These are phyloP conservation scores for Paratilapia polleni DNA, from an alignment of 2,113 vertebrate genomes.

Conservation along the genomic window DNA sequence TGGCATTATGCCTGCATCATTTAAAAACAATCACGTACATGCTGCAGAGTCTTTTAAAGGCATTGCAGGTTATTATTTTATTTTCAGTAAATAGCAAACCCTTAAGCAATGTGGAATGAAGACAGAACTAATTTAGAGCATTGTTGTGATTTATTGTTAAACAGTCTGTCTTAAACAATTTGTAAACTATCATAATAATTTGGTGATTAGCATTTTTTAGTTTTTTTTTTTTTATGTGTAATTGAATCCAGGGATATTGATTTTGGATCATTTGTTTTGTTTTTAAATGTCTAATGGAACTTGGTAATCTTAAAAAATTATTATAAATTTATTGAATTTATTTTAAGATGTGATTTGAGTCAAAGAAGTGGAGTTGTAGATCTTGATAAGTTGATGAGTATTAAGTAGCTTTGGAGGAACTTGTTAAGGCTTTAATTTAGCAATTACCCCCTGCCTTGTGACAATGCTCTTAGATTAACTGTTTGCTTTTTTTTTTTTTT, in stretches of 20 bases:
- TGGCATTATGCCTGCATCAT: not conserved
- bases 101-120: slow-evolving; percentile 30
- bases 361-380: slow-evolving; percentile 2
- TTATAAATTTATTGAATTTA: not conserved
- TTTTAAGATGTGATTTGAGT: not conserved
- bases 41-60: slow-evolving; percentile 22
- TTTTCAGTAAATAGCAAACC: slow-evolving; percentile 10
- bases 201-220: not conserved
- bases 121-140: slow-evolving; percentile 8
- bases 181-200: slow-evolving; percentile 2
- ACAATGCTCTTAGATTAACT: slow-evolving; percentile 37
- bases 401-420: slow-evolving; percentile 42
- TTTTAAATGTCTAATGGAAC: not conserved
- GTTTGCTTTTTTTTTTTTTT: not conserved
- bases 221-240: not conserved
- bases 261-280: not conserved
- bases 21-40: slow-evolving; percentile 3
- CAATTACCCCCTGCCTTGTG: slow-evolving; percentile 18
- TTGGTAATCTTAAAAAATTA: slow-evolving; percentile 3
- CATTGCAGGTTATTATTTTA: slow-evolving; percentile 31
- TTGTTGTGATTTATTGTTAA: slow-evolving; percentile 19
- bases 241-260: not conserved
- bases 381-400: slow-evolving; percentile 28
- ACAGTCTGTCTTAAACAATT: not conserved
- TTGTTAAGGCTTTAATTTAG: slow-evolving; percentile 47